Conservation (phyloP, 30 jellyfish, hydroid and myxozoan genomes). For the Cassiopea xamachana region DNA sequence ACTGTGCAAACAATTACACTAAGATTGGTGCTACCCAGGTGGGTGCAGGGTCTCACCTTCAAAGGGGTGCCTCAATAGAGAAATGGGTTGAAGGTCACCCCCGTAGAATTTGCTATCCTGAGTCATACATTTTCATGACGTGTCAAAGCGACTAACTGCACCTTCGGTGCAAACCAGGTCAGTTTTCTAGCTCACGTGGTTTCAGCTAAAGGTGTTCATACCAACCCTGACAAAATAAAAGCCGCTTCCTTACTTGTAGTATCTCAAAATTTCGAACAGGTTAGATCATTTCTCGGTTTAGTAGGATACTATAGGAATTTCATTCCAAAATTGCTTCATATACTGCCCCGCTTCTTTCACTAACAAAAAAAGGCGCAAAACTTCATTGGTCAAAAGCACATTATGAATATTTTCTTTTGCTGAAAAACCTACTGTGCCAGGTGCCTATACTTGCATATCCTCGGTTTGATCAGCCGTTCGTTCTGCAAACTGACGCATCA, state of each 20-base stretch:
- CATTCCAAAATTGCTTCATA: constrained; percentile 38
- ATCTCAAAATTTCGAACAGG: constrained; percentile 24
- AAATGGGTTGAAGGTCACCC: not conserved
- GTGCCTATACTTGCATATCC: not conserved
- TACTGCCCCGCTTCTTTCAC: constrained; percentile 19
- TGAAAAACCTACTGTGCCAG: constrained; percentile 16
- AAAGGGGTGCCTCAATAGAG: not conserved
- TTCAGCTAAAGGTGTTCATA: constrained; percentile 24
- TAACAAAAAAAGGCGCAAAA: constrained; percentile 16
- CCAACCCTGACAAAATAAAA: constrained; percentile 48
- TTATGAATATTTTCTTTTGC: constrained; percentile 6
- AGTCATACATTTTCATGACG: constrained; percentile 14
- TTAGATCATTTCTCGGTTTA: constrained; percentile 57
- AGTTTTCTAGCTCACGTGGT: constrained; percentile 44
- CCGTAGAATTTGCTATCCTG: not conserved
- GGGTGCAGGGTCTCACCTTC: not conserved
- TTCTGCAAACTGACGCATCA: too few relatives aligned
- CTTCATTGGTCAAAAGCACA: not conserved
- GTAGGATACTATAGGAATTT: constrained; percentile 49
- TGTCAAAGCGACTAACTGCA: constrained; percentile 49
- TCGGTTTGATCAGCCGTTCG: too few relatives aligned
- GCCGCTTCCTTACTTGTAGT: constrained; percentile 32
- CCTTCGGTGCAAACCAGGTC: constrained; percentile 44
- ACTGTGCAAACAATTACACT: not conserved
- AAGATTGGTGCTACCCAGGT: not conserved